Evolutionary conservation across 2,797 vertebrate species (phyloP), one percentile per base, ranked within the genome.

Genomic region (Hybognathus amarus): DNA sequence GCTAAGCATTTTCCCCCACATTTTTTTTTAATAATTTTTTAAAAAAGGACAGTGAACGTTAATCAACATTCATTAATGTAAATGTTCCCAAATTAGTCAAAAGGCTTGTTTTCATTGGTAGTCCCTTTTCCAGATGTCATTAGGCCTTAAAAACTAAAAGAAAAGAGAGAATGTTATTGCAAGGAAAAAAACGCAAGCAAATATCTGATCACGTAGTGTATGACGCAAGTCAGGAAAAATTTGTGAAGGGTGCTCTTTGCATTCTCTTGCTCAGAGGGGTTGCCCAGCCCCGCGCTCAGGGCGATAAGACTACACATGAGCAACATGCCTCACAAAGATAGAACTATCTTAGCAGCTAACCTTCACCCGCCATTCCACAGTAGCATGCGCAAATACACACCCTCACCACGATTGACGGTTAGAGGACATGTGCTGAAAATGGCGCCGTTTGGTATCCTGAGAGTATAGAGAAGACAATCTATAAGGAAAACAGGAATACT

Each of bases 251-350:
- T 78, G 66, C 74, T 61, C 85, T 87, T 76, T 79, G 77, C 79
- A 5, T 87, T 84, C 68, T 82, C 66, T 81, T 64, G 78, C 40
- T 83, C 80, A 6, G 59, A 86, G 90, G 92, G 91, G 90, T 91
- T 88, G 77, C 89, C 90, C 91, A 80, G 88, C 89, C 87, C 82
- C 85, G 86, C 80, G 83, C 82, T 84, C 24, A 74, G 56, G 79
- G 22, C n/a, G 94, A 95, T 95, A 95, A 96, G 87, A 56, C 47
- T 84, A 77, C 69, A 77, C 76, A 81, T 67, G 90, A 89, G 85
- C 85, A 88, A 91, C 90, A 92, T 94, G 94, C 89, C 88, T 89
- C 83, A 56, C 71, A 76, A 87, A 93, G 95, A 96, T 95, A 95
- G 90, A 92, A 92, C 93, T 95, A 95, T 95, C 95, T 90, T 89